Percentiles rank a stretch among this genome's conserved stretches.
Evolutionary conservation across 2,888 invertebrate species (phyloP).

Genomic region (Oeneis ivallda): DNA sequence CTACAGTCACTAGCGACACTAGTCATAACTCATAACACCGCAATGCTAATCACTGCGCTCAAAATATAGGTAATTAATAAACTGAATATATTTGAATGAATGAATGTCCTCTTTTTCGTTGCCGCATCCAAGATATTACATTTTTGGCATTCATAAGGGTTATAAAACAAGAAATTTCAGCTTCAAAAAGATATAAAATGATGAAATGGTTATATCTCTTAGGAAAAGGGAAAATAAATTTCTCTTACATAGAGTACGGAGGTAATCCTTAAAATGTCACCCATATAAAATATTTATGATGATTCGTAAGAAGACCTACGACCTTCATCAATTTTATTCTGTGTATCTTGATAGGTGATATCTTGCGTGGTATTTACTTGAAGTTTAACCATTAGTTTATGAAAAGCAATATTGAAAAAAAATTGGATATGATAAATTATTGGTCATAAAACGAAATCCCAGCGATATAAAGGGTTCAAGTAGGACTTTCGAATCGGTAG

Average conservation of each 20-base stretch:
- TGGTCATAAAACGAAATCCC: too few relatives aligned
- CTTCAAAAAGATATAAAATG: constrained; percentile 8
- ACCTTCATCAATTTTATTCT: constrained; percentile 8
- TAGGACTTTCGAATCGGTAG: too few relatives aligned
- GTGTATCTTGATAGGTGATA: too few relatives aligned
- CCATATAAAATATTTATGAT: constrained; percentile 20
- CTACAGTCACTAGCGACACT: too few relatives aligned
- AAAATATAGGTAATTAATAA: too few relatives aligned
- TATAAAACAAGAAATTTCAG: constrained; percentile 1
- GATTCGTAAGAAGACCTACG: constrained; percentile 9
- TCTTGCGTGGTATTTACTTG: too few relatives aligned
- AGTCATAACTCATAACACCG: too few relatives aligned
- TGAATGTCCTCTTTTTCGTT: neutral
- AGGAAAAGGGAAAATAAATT: constrained; percentile 14
- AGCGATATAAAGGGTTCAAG: too few relatives aligned
- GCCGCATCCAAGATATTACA: neutral
- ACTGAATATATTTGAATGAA: too few relatives aligned
- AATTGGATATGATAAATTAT: too few relatives aligned
- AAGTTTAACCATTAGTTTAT: neutral
- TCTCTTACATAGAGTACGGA: constrained; percentile 3
- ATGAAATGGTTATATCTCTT: constrained; percentile 10
- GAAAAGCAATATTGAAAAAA: too few relatives aligned
- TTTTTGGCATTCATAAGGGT: neutral
- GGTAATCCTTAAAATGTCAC: constrained; percentile 18
- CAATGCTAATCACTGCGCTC: too few relatives aligned